Percentiles rank a stretch among this genome's conserved stretches.
phyloP scores from a whole-genome alignment of 2,888 invertebrate species.

The Coenonympha glycerion region DNA sequence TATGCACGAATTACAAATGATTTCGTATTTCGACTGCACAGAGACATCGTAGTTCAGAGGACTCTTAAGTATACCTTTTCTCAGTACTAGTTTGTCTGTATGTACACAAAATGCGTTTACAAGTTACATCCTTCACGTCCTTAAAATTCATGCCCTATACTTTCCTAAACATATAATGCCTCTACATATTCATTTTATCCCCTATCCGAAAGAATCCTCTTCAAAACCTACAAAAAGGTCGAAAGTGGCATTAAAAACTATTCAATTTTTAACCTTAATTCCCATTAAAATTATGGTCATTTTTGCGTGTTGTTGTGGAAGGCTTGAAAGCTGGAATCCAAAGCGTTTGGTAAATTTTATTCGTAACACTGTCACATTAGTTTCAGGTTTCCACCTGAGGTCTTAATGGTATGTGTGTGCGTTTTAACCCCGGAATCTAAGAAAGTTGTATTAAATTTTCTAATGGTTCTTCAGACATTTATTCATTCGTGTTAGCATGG shows the following conservation, averaged over 20 bases:
- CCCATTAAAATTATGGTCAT: not conserved
- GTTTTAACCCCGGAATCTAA: too few species aligned
- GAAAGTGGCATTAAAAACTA: not conserved
- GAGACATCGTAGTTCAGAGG: too few species aligned
- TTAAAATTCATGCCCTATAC: constrained; percentile 22
- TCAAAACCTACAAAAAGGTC: not conserved
- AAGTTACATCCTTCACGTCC: constrained; percentile 15
- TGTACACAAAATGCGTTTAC: constrained; percentile 14
- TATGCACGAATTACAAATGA: too few species aligned
- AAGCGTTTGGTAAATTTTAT: constrained; percentile 24
- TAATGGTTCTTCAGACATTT: too few species aligned
- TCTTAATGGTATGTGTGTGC: constrained; percentile 23
- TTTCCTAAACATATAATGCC: not conserved
- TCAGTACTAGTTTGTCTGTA: too few species aligned
- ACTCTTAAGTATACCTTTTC: too few species aligned
- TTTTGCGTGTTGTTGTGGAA: not conserved
- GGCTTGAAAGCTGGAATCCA: constrained; percentile 7
- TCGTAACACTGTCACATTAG: constrained; percentile 29
- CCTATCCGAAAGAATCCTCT: constrained; percentile 22
- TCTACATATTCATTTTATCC: constrained; percentile 23
- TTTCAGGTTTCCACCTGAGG: constrained; percentile 28
- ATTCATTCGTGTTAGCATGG: too few species aligned
- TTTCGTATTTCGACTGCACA: too few species aligned
- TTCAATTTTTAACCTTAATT: constrained; percentile 1
- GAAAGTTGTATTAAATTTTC: too few species aligned